Conservation (phyloP, 1,140 invertebrate species). For the Drosophila fuyamai region DNA sequence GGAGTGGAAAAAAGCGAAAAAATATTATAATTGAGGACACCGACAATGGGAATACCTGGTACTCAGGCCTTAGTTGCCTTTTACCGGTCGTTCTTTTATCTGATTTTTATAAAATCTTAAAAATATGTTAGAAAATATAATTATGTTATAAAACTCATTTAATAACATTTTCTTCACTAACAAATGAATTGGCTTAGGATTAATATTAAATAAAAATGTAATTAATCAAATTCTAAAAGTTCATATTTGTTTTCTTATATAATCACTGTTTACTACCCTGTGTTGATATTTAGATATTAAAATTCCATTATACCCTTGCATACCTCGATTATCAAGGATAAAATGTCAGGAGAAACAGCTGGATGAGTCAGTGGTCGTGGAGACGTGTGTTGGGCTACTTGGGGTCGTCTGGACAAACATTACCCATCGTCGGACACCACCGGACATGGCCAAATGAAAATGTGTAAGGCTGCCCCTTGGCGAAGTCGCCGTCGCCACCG, state of each 20-base stretch:
- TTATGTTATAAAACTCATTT: too few relatives aligned
- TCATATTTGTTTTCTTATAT: too few relatives aligned
- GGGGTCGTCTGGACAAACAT: constrained; percentile 84
- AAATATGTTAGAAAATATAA: too few relatives aligned
- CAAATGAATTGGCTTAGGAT: too few relatives aligned
- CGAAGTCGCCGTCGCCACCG: constrained; percentile 42
- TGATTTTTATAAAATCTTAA: too few relatives aligned
- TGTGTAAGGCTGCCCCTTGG: constrained; percentile 67
- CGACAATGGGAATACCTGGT: not conserved
- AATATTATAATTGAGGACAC: not conserved
- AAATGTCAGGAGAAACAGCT: constrained; percentile 34
- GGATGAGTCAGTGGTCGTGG: constrained; percentile 10
- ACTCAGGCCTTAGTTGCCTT: not conserved
- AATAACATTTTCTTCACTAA: too few relatives aligned
- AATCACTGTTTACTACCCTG: too few relatives aligned
- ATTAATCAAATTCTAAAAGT: too few relatives aligned
- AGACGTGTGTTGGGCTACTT: constrained; percentile 67
- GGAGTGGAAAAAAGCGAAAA: constrained; percentile 27
- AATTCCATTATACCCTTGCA: not conserved
- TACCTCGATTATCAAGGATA: not conserved
- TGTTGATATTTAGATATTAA: not conserved
- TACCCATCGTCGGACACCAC: constrained; percentile 62
- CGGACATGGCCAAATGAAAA: constrained; percentile 82
- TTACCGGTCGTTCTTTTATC: not conserved
- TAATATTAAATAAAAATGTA: too few relatives aligned